Base-by-base conservation (phyloP, 2,888 invertebrate species). In the Agrochola lota region DNA sequence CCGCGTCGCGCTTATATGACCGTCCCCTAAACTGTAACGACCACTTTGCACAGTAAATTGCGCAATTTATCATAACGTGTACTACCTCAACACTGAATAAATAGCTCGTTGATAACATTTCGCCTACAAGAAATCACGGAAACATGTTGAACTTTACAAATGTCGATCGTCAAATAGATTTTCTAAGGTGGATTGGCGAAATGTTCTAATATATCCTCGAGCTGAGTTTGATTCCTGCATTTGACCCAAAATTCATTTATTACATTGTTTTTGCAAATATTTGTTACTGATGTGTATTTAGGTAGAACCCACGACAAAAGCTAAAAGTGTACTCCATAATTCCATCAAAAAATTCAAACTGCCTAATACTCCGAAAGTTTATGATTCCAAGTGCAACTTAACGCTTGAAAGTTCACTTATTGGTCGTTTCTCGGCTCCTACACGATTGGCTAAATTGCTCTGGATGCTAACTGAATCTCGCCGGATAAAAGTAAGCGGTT, bases 381-480 rank as follows among this genome's bases (percentile, higher is more conserved):
- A 46, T 71, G 62, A 49, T 71, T 66, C 69, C n/a, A 72, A 75
- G 62, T 73, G 59, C 70, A 77, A 63, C 40, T 46, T 55, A 69
- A 57, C 30, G 55, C 23, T 74, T 63, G 26, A 74, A 69, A 81
- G 62, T 74, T 62, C 62, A 71, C 35, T 35, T 71, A 71, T 68
- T 74, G 62, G 76, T 60, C 12, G 62, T 43, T 55, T 64, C 62
- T 70, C 46, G 43, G 73, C 40, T 81, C 72, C 73, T 55, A 81
- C 79, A 68, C 62, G 71, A 84, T 79, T 85, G 85, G 71, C 67
- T 85, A 85, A 85, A 85, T 85, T 84, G 75, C 35, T 75, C 67
- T 59, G 66, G 70, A 85, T 74, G 59, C 67, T 70, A 77, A 83
- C 81, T 83, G 80, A 85, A 85, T 85, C 77, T 75, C 60, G 26